These are phyloP conservation scores for Chiridota heheva DNA, from an alignment of 35 echinoderm and acorn worm genomes.

Conservation along the genomic window DNA sequence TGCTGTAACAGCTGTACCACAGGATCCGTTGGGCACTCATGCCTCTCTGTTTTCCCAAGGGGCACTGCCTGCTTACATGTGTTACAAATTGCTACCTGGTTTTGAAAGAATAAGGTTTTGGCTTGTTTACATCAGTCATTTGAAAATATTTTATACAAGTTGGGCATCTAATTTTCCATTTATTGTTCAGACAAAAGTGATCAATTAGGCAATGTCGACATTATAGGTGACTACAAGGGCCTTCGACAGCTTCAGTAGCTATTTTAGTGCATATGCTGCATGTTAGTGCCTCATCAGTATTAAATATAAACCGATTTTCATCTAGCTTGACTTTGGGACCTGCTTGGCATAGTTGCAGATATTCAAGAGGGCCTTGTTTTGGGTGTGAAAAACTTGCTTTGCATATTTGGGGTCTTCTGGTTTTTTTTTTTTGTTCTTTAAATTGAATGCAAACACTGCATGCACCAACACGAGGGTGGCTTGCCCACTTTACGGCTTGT, in stretches of 20 bases:
- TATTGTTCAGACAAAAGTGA: no score
- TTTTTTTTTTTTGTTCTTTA: not conserved
- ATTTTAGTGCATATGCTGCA: no score
- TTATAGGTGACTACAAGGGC: no score
- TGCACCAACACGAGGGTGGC: slow-evolving; percentile 15
- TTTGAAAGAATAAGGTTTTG: slow-evolving; percentile 1
- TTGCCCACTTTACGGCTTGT: slow-evolving; percentile 3
- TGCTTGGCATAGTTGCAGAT: not conserved
- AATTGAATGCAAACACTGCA: not conserved
- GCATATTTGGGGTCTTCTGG: not conserved
- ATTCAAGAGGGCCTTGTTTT: not conserved
- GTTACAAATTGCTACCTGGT: not conserved
- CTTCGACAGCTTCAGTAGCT: no score
- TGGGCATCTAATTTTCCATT: no score
- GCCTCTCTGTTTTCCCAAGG: not conserved
- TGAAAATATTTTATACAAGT: no score
- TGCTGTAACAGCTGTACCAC: not conserved
- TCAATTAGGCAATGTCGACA: no score
- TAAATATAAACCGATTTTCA: no score
- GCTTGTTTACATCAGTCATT: not conserved
- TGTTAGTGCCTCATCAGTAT: no score
- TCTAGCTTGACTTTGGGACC: not conserved
- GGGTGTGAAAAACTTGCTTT: not conserved
- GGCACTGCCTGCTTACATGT: not conserved
- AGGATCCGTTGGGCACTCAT: not conserved